These are phyloP conservation scores for Megalops atlanticus DNA, from an alignment of 2,113 vertebrate species.

Conservation along the genomic window DNA sequence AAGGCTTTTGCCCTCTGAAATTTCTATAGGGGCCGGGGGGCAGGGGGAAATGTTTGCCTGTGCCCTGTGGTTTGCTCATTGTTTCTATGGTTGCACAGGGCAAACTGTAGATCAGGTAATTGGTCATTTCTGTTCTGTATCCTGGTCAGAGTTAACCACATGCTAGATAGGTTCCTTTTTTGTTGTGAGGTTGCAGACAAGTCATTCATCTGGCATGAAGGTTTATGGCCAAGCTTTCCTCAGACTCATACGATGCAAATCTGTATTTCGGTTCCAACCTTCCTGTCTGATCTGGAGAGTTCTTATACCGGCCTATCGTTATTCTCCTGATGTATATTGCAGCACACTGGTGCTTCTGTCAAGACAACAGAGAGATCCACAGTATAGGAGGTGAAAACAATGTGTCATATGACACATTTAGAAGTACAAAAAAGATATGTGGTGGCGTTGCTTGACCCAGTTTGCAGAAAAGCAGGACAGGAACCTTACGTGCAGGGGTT, in stretches of 20 bases:
- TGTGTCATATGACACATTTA: conserved; percentile 2
- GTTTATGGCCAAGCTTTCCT: background rate
- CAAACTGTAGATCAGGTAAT: too few species aligned
- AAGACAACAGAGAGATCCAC: background rate
- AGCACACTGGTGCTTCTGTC: background rate
- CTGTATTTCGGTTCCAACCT: background rate
- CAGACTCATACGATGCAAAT: background rate
- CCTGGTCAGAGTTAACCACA: background rate
- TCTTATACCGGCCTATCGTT: background rate
- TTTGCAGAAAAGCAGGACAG: conserved; percentile 67
- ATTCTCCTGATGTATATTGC: too few species aligned
- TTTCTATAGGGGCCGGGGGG: too few species aligned
- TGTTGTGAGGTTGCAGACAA: too few species aligned
- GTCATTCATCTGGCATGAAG: too few species aligned
- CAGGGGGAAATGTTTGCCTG: too few species aligned
- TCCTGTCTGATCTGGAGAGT: background rate
- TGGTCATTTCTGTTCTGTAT: too few species aligned
- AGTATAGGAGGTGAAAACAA: background rate
- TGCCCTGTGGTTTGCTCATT: background rate
- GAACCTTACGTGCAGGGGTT: conserved; percentile 68
- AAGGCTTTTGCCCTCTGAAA: too few species aligned
- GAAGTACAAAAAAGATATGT: background rate
- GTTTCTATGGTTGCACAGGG: background rate
- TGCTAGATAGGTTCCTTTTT: background rate
- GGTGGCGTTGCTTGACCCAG: conserved; percentile 59